Conservation (phyloP, 2,113 vertebrate species). For the Agapornis roseicollis region DNA sequence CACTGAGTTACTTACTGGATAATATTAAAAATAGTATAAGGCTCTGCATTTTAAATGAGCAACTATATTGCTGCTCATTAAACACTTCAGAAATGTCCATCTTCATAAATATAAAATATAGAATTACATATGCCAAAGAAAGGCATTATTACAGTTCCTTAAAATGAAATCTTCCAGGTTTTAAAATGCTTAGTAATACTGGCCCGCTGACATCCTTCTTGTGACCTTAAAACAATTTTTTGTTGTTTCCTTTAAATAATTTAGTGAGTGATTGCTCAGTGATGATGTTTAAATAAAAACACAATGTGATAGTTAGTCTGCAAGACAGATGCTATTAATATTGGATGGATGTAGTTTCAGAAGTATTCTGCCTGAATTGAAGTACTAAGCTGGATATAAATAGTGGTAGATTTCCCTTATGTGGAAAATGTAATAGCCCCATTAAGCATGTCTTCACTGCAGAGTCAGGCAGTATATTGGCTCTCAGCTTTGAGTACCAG, state of each 20-base stretch:
- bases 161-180: conserved; percentile 70
- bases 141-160: conserved; percentile 53
- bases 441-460: conserved; percentile 29
- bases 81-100: conserved; percentile 70
- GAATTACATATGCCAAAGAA: conserved; percentile 61
- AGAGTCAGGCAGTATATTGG: neutral
- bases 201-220: conserved; percentile 49
- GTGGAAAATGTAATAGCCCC: conserved; percentile 46
- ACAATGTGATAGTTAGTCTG: conserved; percentile 65
- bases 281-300: conserved; percentile 70
- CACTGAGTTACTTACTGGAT: conserved; percentile 62
- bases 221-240: conserved; percentile 61
- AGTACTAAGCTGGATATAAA: conserved; percentile 31
- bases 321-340: conserved; percentile 63
- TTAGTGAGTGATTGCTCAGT: conserved; percentile 60
- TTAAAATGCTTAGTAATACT: conserved; percentile 50
- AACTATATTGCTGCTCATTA: conserved; percentile 70
- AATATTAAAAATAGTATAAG: conserved; percentile 67
- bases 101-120: conserved; percentile 61
- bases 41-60: conserved; percentile 51
- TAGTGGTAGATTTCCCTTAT: conserved; percentile 34
- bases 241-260: conserved; percentile 63
- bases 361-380: conserved; percentile 41
- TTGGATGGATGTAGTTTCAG: conserved; percentile 55
- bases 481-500: neutral